Evolutionary conservation across 2,888 invertebrate genomes (phyloP).

Genomic region (Arctia plantaginis): DNA sequence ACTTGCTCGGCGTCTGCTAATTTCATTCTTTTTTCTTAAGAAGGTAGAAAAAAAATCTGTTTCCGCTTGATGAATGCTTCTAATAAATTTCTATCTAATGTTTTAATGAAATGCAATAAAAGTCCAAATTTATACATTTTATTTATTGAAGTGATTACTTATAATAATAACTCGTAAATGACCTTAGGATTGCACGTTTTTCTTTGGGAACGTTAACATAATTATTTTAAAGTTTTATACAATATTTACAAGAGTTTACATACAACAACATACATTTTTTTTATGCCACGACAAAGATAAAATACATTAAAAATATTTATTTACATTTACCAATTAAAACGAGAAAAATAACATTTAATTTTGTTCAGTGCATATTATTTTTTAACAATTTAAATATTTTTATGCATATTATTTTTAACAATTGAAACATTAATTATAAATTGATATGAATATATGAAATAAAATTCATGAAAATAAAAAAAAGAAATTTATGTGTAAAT

Average conservation of each 20-base stretch:
- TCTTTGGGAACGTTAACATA: conserved; percentile 78
- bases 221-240: conserved; percentile 51
- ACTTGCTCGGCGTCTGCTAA: no score
- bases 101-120: conserved; percentile 42
- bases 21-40: no score
- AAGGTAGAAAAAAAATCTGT: no score
- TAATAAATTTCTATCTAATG: no score
- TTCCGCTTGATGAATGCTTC: no score
- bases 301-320: conserved; percentile 46
- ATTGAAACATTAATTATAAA: conserved; percentile 2
- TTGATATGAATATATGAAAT: neutral
- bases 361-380: conserved; percentile 22
- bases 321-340: conserved; percentile 42
- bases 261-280: conserved; percentile 44
- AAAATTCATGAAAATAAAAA: neutral
- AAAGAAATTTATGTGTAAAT: neutral
- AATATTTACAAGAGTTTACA: conserved; percentile 56
- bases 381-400: conserved; percentile 18
- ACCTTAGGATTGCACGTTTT: conserved; percentile 81
- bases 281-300: conserved; percentile 49
- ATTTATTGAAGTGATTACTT: conserved; percentile 80
- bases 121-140: conserved; percentile 52
- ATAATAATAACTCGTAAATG: conserved; percentile 67
- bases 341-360: conserved; percentile 34
- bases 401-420: conserved; percentile 20